phyloP scores from a whole-genome alignment of 2,797 vertebrate species.

The Pelochelys cantorii region DNA sequence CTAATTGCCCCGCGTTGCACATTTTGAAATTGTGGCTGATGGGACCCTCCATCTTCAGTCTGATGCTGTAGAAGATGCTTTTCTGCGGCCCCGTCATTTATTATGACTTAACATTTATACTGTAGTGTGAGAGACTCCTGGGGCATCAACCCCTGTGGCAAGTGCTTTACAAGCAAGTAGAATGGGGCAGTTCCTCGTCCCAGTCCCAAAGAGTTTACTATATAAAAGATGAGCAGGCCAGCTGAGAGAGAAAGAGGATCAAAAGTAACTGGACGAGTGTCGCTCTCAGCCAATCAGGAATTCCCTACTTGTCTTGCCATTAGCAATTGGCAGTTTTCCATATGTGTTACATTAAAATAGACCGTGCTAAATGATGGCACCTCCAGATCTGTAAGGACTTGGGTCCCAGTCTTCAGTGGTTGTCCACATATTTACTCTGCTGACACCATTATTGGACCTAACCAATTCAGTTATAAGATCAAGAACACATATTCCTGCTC shows the following conservation, averaged over 20 bases:
- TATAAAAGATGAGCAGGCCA: neutral
- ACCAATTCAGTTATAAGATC: too few species aligned
- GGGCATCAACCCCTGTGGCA: neutral
- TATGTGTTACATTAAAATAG: neutral
- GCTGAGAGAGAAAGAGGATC: neutral
- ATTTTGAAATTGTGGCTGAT: neutral
- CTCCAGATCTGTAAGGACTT: neutral
- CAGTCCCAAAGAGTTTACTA: neutral
- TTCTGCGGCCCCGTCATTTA: neutral
- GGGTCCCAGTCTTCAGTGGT: neutral
- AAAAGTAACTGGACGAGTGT: neutral
- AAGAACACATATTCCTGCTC: too few species aligned
- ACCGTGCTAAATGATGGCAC: neutral
- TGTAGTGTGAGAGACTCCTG: rapidly evolving
- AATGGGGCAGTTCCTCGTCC: neutral
- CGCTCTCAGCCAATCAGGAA: neutral
- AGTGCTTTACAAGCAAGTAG: neutral
- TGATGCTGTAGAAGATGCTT: neutral
- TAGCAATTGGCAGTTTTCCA: neutral
- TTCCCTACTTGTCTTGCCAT: neutral
- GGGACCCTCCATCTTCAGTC: neutral
- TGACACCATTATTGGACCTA: too few species aligned
- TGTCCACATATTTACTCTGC: too few species aligned
- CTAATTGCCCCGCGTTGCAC: neutral
- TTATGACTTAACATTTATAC: neutral